These are phyloP conservation scores for Arrhopalites spinosus DNA, from an alignment of 2,888 invertebrate species.

Conservation along the genomic window DNA sequence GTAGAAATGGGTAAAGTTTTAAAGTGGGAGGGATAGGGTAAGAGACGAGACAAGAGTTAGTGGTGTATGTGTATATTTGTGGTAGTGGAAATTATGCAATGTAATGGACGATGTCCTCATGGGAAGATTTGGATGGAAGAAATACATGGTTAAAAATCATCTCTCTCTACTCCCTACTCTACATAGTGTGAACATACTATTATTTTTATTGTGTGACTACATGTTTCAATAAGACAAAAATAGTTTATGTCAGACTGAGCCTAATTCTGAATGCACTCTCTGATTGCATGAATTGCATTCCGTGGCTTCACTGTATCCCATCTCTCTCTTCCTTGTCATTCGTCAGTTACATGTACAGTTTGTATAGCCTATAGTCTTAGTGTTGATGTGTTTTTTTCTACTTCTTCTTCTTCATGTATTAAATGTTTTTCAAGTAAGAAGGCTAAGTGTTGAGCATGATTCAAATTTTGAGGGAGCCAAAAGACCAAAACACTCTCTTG, in stretches of 20 bases:
- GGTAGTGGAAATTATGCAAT: background rate
- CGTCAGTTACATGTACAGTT: background rate
- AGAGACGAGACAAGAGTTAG: too few relatives aligned
- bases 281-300: constrained; percentile 31
- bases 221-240: constrained; percentile 9
- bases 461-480: background rate
- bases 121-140: background rate
- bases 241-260: constrained; percentile 3
- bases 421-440: background rate
- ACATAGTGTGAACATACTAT: too few relatives aligned
- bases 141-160: too few relatives aligned
- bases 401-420: background rate
- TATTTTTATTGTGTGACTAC: too few relatives aligned
- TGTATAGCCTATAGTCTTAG: too few relatives aligned
- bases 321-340: background rate
- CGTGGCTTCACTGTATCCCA: background rate
- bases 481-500: constrained; percentile 16
- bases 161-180: too few relatives aligned
- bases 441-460: background rate
- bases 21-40: too few relatives aligned
- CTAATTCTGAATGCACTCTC: constrained; percentile 25
- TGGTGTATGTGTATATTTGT: too few relatives aligned
- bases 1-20: too few relatives aligned
- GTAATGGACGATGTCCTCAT: constrained; percentile 3
- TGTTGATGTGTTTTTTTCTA: too few relatives aligned